These are phyloP conservation scores for Acanthaster planci DNA, from an alignment of 35 echinoderm and acorn worm species.

Conservation along the genomic window DNA sequence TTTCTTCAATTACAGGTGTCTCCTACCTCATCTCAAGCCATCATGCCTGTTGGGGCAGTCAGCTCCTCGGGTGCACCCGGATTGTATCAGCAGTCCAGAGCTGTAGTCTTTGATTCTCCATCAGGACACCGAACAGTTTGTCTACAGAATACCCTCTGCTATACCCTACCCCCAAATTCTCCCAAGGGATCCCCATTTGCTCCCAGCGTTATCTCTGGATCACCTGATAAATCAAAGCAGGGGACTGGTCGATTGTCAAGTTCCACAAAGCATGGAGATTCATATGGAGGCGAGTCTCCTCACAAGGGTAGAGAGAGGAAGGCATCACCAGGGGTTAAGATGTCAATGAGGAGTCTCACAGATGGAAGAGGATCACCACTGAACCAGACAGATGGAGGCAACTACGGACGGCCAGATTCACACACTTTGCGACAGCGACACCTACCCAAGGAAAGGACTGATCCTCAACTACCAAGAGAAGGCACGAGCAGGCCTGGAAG, in stretches of 20 bases:
- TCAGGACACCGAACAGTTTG: conserved; percentile 12
- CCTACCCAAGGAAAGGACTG: not conserved
- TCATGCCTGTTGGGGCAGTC: too few species aligned
- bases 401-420: not conserved
- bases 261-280: too few species aligned
- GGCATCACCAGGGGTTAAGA: not conserved
- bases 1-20: too few species aligned
- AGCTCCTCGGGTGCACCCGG: not conserved
- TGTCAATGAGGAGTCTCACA: not conserved
- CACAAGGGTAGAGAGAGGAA: not conserved
- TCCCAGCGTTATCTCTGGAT: too few species aligned
- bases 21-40: too few species aligned
- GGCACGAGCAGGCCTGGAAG: not conserved
- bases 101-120: not conserved
- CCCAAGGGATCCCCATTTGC: not conserved
- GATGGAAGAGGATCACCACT: not conserved
- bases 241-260: too few species aligned
- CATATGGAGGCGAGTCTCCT: not conserved
- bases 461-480: not conserved
- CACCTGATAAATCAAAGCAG: too few species aligned
- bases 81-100: not conserved
- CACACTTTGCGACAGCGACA: not conserved
- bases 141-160: not conserved
- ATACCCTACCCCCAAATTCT: not conserved
- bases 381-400: not conserved